Evolutionary conservation across 2,113 vertebrate species (phyloP), one percentile per base, ranked within the genome.

Genomic region (Pomatostomus ruficeps): DNA sequence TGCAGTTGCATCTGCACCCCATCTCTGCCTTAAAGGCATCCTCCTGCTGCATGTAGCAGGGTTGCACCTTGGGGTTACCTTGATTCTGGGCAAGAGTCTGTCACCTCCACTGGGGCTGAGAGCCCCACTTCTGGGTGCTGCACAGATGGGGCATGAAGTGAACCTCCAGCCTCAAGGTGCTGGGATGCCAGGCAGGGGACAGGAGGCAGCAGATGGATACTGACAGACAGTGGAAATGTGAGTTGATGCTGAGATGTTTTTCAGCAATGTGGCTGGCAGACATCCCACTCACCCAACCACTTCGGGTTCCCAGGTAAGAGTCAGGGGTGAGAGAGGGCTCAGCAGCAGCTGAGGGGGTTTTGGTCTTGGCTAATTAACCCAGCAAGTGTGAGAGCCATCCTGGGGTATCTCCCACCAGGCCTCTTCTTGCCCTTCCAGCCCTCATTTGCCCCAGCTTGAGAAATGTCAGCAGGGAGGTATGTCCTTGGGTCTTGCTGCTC

Each of bases 1-100:
- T n/a, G n/a, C n/a, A n/a, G n/a, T n/a, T n/a, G n/a, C n/a, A n/a
- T n/a, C n/a, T n/a, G n/a, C n/a, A n/a, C 11, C 10, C 42, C 7
- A 13, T 63, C 18, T 29, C 29, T 75, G 29, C 9, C 22, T 33
- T 35, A 63, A 55, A 55, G 17, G 4, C 14, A 85, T 1, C 21
- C 7, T 79, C 36, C 12, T 38, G 29, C 21, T 51, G 29, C 29
- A 7, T 0, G 2, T 2, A 0, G 2, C 2, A 0, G 51, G 33
- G 15, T 10, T 0, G 0, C 2, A 26, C 57, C 31, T 10, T 55
- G 31, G 7, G 7, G 6, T 7, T 65, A 15, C 14, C 19, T 33
- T 20, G 5, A 16, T 29, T 55, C 43, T 49, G 71, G 52, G 13
- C 16, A 35, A 35, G 12, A 67, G 21, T 11, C 0, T 59, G 7